Conservation (phyloP, 2,888 invertebrate species). For the Sesia apiformis region DNA sequence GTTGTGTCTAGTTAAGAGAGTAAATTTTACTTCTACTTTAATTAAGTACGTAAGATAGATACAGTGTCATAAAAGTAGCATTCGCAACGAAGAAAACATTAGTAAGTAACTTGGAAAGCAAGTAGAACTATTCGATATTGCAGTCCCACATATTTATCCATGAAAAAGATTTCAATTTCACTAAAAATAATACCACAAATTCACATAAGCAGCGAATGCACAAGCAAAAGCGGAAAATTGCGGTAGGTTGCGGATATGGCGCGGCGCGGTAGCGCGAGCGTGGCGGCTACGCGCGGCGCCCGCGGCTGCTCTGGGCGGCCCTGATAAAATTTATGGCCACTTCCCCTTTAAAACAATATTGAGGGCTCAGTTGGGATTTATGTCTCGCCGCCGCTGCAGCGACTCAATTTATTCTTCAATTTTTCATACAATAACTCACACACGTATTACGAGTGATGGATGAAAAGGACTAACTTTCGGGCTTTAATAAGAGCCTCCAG, state of each 20-base stretch:
- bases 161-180: slow-evolving; percentile 41
- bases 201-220: slow-evolving; percentile 54
- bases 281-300: slow-evolving; percentile 25
- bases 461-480: slow-evolving; percentile 76
- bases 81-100: too few species aligned
- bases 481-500: slow-evolving; percentile 75
- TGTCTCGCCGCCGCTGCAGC: slow-evolving; percentile 74
- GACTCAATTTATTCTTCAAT: slow-evolving; percentile 76
- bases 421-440: slow-evolving; percentile 76
- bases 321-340: slow-evolving; percentile 76
- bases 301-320: slow-evolving; percentile 53
- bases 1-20: too few species aligned
- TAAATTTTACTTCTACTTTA: too few species aligned
- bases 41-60: too few species aligned
- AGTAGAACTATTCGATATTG: not conserved
- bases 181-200: slow-evolving; percentile 45
- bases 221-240: slow-evolving; percentile 63
- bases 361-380: slow-evolving; percentile 76
- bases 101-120: not conserved
- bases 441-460: slow-evolving; percentile 75
- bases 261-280: slow-evolving; percentile 14
- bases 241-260: slow-evolving; percentile 28
- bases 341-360: slow-evolving; percentile 77
- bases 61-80: too few species aligned
- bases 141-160: slow-evolving; percentile 19